Conservation (phyloP, 2,113 vertebrate species). For the Oplegnathus fasciatus region DNA sequence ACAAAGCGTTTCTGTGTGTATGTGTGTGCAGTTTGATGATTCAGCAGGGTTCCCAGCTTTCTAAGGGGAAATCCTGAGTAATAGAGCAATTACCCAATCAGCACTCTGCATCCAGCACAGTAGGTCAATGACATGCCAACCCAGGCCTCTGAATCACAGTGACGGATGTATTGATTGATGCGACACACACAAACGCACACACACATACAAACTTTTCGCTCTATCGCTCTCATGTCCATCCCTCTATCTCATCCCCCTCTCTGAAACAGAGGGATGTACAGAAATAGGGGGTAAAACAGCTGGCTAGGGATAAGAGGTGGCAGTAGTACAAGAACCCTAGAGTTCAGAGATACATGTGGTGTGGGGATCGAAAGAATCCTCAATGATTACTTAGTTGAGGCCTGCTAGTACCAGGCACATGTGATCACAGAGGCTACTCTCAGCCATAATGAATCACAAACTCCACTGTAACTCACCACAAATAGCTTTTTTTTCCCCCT, state of each 20-base stretch:
- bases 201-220: not conserved
- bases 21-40: constrained; percentile 43
- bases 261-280: not conserved
- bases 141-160: constrained; percentile 33
- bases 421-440: constrained; percentile 45
- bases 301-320: not conserved
- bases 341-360: constrained; percentile 12
- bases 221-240: not conserved
- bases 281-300: not conserved
- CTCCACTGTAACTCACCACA: constrained; percentile 44
- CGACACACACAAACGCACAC: not conserved
- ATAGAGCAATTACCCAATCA: constrained; percentile 66
- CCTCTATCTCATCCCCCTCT: not conserved
- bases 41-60: constrained; percentile 53
- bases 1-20: not conserved
- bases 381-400: constrained; percentile 18
- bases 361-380: not conserved
- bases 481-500: not conserved
- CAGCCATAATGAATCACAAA: constrained; percentile 49
- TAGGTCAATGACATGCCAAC: constrained; percentile 56
- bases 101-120: constrained; percentile 51
- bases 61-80: constrained; percentile 39
- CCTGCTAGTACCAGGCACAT: constrained; percentile 7
- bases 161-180: constrained; percentile 59
- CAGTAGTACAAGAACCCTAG: not conserved